Evolutionary conservation across 1,140 invertebrate genomes (phyloP), one percentile per base, ranked within the genome.

Genomic region (Meloidogyne chitwoodi): DNA sequence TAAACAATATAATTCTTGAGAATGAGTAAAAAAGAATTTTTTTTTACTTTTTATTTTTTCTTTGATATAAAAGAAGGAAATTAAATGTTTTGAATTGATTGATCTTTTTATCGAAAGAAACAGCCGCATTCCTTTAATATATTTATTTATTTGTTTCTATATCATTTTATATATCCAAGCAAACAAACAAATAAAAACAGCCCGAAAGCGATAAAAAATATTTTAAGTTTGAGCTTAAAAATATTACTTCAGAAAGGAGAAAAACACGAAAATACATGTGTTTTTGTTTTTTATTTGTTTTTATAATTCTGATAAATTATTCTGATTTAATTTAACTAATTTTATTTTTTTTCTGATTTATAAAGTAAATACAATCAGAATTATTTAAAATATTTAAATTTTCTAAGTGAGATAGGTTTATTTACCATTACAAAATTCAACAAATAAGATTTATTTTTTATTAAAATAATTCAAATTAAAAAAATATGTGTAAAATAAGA

Each of bases 151-250:
- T 56, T 48, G 44, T 48, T 56, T 56, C 48, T 56, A 56, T 48
- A 19, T n/a, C n/a, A n/a, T 56, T 48, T 19, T 48, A 48, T 44
- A 19, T 56, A 56, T 56, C 48, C 19, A 44, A 69, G 26, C 10
- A 44, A n/a, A 34, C 34, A 27, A 27, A 67, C 65, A 68, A 14
- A 72, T 11, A 63, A 70, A 41, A 34, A 78, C 64, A 84, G 14
- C 44, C 44, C 4, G 44, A 48, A 48, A 48, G 4, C 14, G 16
- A 19, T 4, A 48, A 56, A 22, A 56, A 22, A 56, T n/a, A 5
- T 1, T 8, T 22, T 14, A 56, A 56, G 48, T 56, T 56, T 56
- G 19, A n/a, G 48, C 48, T 56, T n/a, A 44, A 16, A 34, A 4
- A 44, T 19, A 44, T 44, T 44, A 16, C 12, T 56, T n/a, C 0